A percentile compares a stretch with the other conserved stretches of the same genome.
phyloP scores from a whole-genome alignment of 2,113 vertebrate species.

The Lutjanus erythropterus region DNA sequence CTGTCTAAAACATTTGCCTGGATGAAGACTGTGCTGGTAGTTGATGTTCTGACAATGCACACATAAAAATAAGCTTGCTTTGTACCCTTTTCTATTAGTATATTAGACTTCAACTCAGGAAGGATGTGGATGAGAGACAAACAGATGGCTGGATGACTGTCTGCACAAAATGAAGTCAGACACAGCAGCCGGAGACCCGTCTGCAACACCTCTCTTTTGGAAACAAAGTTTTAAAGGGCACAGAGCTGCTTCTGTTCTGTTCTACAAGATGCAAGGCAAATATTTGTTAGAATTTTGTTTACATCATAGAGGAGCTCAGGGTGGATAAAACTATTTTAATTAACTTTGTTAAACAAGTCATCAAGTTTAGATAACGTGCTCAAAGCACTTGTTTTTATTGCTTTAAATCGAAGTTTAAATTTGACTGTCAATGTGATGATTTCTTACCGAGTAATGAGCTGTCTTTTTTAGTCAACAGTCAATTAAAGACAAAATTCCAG shows the following conservation, averaged over 20 bases:
- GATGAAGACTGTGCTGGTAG: conserved; percentile 9
- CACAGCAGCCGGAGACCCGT: conserved; percentile 3
- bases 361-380: not conserved
- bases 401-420: not conserved
- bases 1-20: not conserved
- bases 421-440: not conserved
- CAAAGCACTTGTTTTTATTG: not conserved
- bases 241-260: not conserved
- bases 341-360: not conserved
- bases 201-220: conserved; percentile 3
- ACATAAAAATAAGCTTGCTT: conserved; percentile 27
- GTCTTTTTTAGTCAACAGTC: not conserved
- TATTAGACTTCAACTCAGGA: conserved; percentile 29
- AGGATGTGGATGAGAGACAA: conserved; percentile 23
- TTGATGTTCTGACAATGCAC: conserved; percentile 23
- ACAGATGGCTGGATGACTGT: conserved; percentile 34
- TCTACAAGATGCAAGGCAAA: not conserved
- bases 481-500: not conserved
- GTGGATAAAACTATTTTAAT: not conserved
- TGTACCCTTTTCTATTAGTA: not conserved
- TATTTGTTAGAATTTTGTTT: no score
- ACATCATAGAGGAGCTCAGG: not conserved
- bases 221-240: conserved; percentile 15
- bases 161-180: conserved; percentile 27
- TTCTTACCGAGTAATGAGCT: not conserved